phyloP scores from a whole-genome alignment of 1,140 invertebrate genomes.

The Orussus abietinus region DNA sequence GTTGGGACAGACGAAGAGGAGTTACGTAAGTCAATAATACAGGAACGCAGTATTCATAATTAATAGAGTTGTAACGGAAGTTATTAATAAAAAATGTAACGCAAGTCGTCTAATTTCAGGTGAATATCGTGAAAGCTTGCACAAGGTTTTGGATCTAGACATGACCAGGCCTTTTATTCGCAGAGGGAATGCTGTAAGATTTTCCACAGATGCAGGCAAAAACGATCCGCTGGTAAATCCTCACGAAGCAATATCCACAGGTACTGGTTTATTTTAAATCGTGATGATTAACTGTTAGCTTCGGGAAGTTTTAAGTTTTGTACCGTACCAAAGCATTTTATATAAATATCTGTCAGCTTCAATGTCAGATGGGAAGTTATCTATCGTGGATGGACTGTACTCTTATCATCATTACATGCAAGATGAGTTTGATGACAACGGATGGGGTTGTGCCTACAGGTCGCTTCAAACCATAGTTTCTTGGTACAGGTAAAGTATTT shows the following conservation, averaged over 20 bases:
- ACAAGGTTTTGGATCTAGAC: constrained; percentile 66
- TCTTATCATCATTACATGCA: constrained; percentile 97
- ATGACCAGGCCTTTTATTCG: constrained; percentile 68
- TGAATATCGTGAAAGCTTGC: constrained; percentile 60
- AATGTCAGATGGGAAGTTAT: constrained; percentile 55
- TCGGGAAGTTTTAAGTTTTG: no score
- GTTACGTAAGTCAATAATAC: constrained; percentile 61
- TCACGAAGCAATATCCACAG: constrained; percentile 60
- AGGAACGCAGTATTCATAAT: no score
- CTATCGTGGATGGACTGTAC: constrained; percentile 81
- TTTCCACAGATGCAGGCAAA: constrained; percentile 50
- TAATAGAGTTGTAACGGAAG: no score
- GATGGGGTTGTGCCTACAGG: constrained; percentile 99
- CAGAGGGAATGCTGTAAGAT: constrained; percentile 62
- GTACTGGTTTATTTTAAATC: no score
- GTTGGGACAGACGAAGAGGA: constrained; percentile 59
- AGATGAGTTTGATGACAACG: constrained; percentile 90
- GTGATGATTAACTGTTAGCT: no score
- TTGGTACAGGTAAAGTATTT: constrained; percentile 74
- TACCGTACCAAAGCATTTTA: neutral
- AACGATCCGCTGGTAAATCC: constrained; percentile 67
- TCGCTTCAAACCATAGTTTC: constrained; percentile 96
- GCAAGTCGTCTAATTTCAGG: constrained; percentile 52
- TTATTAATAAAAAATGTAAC: constrained; percentile 17
- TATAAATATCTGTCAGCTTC: constrained; percentile 20